Evolutionary conservation across 2,113 vertebrate genomes (phyloP), one percentile per base, ranked within the genome.

Genomic region (Setophaga kirtlandii): DNA sequence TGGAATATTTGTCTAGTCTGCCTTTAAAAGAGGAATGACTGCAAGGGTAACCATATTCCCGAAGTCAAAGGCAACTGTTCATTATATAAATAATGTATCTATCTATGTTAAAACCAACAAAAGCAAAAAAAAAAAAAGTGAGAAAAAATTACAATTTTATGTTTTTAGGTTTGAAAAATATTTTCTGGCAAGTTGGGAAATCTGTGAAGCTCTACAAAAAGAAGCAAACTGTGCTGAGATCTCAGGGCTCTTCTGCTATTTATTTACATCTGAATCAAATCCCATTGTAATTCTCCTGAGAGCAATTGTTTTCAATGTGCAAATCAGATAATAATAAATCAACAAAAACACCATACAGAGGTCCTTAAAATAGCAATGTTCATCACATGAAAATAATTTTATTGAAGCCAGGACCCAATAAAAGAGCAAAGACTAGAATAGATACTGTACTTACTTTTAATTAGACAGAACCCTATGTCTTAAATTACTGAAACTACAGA

Each of bases 261-360:
- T 96, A 97, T 95, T 95, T 96, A 94, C 65, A 92, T 88, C 68
- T 92, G 92, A 92, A 94, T 90, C 90, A 78, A 94, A 93, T 89
- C 64, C 76, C 83, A 83, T 65, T 83, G 44, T 90, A 86, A 90
- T 86, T 93, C 92, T 95, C 80, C 80, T 16, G 76, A 91, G 93
- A 46, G 56, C 73, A 96, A 92, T 94, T 1, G 87, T 92, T 95
- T 94, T 80, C 93, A 93, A 86, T 92, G 94, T 94, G 96, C 56
- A 96, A 96, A 96, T 97, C 94, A 96, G 90, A 95, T 94, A 96
- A 92, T 75, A 94, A 92, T 97, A 97, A 96, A 97, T 97, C 96
- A 92, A 95, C 1, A 18, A 74, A 81, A 90, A 68, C 12, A 60
- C 44, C 30, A 94, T 68, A 90, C 11, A 93, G 68, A 92, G 94